Evolutionary conservation across 2,888 invertebrate genomes (phyloP), one percentile per base, ranked within the genome.

Genomic region (Pollenia labialis): DNA sequence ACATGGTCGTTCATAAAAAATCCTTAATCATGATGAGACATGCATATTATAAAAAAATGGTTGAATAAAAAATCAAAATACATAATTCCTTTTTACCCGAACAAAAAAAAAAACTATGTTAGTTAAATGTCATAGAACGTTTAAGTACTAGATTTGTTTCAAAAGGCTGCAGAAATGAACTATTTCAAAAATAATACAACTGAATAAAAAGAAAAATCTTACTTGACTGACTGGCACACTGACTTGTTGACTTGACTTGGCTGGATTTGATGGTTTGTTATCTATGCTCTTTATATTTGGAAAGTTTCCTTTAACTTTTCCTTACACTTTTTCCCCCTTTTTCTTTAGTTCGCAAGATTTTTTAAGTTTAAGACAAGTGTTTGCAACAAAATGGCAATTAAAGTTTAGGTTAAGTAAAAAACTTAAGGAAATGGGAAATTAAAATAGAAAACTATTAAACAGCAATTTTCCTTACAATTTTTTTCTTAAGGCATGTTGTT

Each of bases 81-180:
- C n/a, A n/a, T 68, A 74, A 48, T 72, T 66, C 64, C 7, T n/a
- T 9, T 23, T 23, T 10, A 23, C 23, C 6, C 12, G 48, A 3
- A 40, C 50, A 62, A 75, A 12, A 16, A 46, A 18, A 72, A 23
- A 46, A 77, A 56, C 16, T 23, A 16, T 79, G 58, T 42, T 60
- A 42, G 71, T 66, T 46, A 81, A 80, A 81, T 71, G 81, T 62
- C 85, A 85, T 76, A 81, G 71, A 76, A 81, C 81, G 44, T 72
- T 81, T 58, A 81, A 85, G 76, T 81, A 66, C n/a, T 66, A 46
- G 48, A 68, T 74, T 79, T 69, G 40, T 16, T 48, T 40, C 12
- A 74, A 32, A 48, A 71, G 60, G 18, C 44, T n/a, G 10, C 11
- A 40, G 54, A 32, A 18, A 42, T 12, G 56, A 66, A 48, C 44